Evolutionary conservation across 2,113 vertebrate genomes (phyloP), one percentile per base, ranked within the genome.

Genomic region (Leiothrix lutea): DNA sequence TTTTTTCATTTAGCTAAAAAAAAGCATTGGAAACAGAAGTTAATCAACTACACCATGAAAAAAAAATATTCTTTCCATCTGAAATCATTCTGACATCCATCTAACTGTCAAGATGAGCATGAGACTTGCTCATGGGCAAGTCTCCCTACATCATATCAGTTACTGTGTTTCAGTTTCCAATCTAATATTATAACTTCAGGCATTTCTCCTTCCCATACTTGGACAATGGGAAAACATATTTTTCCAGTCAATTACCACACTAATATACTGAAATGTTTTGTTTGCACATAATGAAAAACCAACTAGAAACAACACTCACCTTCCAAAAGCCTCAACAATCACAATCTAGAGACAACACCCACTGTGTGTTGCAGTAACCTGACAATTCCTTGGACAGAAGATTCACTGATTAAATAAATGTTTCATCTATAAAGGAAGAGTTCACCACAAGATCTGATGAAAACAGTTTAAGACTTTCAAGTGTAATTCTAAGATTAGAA

Each of bases 1-100:
- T 71, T 91, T 94, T 97, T 69, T 45, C 57, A 72, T 92, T 95
- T 89, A 81, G 57, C 85, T 93, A 91, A 96, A 96, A 95, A 94
- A 71, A 95, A 96, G 81, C 64, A 84, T 17, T 77, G 64, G 88
- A 94, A 92, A 80, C 64, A 54, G 29, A 88, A 58, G 78, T 14
- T 85, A 94, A 86, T 92, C 80, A 95, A 50, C 53, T 35, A 33
- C 62, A 88, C n/a, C 78, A 29, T 38, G 82, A 29, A 83, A 93
- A 54, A 53, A 56, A 85, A 31, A 64, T 33, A 50, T 73, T 74
- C 19, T 78, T 79, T 35, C 31, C 8, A 69, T 69, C 78, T 89
- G 96, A 90, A 83, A 61, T 88, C 80, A 93, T 74, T 31, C 12
- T 89, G 71, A 44, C 57, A 88, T 61, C 25, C 44, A 78, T 35